phyloP scores from a whole-genome alignment of 2,888 invertebrate species.

The Macaria liturata region DNA sequence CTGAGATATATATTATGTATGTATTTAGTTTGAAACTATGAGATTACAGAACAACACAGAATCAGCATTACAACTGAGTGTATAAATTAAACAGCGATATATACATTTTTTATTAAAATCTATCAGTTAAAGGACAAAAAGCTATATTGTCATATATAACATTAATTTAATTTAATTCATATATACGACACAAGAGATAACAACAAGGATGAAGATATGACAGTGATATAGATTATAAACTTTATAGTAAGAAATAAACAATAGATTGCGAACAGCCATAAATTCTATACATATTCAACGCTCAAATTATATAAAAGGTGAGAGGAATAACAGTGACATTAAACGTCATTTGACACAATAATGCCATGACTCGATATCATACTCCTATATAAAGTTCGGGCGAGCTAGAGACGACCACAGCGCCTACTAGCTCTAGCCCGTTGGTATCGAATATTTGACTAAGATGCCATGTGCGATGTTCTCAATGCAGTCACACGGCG shows the following conservation, averaged over 20 bases:
- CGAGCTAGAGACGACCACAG: slow-evolving; percentile 27
- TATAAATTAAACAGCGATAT: slow-evolving; percentile 53
- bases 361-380: slow-evolving; percentile 51
- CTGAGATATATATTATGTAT: slow-evolving; percentile 14
- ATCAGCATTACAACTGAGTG: slow-evolving; percentile 55
- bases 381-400: slow-evolving; percentile 10
- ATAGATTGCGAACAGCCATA: slow-evolving; percentile 59
- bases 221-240: slow-evolving; percentile 67
- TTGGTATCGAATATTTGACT: too few species aligned
- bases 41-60: slow-evolving; percentile 55
- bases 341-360: slow-evolving; percentile 55
- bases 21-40: slow-evolving; percentile 42
- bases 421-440: slow-evolving; percentile 25
- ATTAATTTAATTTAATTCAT: slow-evolving; percentile 63
- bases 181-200: slow-evolving; percentile 70
- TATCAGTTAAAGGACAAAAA: slow-evolving; percentile 50
- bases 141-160: slow-evolving; percentile 79
- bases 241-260: slow-evolving; percentile 41
- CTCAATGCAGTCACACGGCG: too few species aligned
- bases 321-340: slow-evolving; percentile 66
- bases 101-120: slow-evolving; percentile 52
- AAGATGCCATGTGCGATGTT: slow-evolving; percentile 47
- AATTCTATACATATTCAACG: slow-evolving; percentile 60
- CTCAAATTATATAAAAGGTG: slow-evolving; percentile 52
- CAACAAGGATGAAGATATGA: slow-evolving; percentile 76